Evolutionary conservation across 1,140 invertebrate species (phyloP).

Genomic region (Drosophila trapezifrons): DNA sequence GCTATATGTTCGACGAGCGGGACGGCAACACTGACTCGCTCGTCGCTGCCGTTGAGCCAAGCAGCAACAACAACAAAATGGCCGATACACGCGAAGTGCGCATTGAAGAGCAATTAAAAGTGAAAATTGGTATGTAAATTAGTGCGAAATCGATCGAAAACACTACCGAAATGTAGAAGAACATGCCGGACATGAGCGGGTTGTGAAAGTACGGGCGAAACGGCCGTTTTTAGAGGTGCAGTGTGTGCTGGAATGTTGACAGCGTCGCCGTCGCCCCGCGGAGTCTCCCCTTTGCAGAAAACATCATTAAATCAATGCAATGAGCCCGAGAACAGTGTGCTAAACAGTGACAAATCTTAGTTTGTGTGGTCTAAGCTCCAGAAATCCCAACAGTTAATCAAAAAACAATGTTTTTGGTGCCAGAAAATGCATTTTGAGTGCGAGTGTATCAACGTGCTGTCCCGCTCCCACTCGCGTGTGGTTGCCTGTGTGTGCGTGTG

Average conservation of each 20-base stretch:
- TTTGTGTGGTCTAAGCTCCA: background rate
- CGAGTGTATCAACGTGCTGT: constrained; percentile 43
- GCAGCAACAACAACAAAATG: constrained; percentile 87
- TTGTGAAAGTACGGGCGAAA: constrained; percentile 41
- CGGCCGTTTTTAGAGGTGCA: constrained; percentile 54
- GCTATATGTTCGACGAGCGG: constrained; percentile 79
- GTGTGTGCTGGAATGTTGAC: constrained; percentile 75
- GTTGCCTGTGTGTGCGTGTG: constrained; percentile 27
- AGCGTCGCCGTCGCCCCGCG: constrained; percentile 54
- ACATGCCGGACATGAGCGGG: constrained; percentile 10
- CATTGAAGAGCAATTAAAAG: constrained; percentile 93
- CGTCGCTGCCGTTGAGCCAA: constrained; percentile 62
- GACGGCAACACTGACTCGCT: constrained; percentile 69
- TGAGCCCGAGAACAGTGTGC: constrained; percentile 3
- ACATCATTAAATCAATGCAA: constrained; percentile 12
- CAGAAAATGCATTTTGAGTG: constrained; percentile 63
- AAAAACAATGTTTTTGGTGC: constrained; percentile 51
- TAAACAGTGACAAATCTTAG: constrained; percentile 9
- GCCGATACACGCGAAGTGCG: constrained; percentile 93
- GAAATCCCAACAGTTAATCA: constrained; percentile 1
- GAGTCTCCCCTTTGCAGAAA: constrained; percentile 30
- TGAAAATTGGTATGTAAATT: constrained; percentile 91
- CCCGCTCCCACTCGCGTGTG: constrained; percentile 55
- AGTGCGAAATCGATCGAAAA: constrained; percentile 63
- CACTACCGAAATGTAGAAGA: constrained; percentile 26